Percentiles rank a stretch among this genome's conserved stretches.
Conservation (phyloP, 2,888 invertebrate species). For the Phrixothrix hirtus region DNA sequence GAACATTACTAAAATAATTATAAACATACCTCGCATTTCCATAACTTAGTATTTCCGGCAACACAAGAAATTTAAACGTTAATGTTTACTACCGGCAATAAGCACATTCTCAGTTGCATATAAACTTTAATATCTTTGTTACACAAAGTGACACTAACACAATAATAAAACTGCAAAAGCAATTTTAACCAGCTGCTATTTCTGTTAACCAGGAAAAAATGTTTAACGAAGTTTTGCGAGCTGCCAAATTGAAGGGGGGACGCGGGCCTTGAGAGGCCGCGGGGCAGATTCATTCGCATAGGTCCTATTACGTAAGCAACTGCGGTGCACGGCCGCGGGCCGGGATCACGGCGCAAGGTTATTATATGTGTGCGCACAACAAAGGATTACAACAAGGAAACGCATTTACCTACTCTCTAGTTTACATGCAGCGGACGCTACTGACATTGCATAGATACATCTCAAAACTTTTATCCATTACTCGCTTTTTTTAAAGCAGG, state of each 20-base stretch:
- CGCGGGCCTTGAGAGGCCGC: constrained; percentile 40
- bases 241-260: constrained; percentile 52
- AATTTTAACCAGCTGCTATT: constrained; percentile 53
- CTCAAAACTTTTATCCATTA: no score
- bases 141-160: constrained; percentile 29
- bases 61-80: constrained; percentile 25
- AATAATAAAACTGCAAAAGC: constrained; percentile 33
- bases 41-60: constrained; percentile 40
- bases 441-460: not conserved
- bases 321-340: constrained; percentile 44
- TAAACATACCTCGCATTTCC: constrained; percentile 54
- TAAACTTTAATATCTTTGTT: constrained; percentile 19
- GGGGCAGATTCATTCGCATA: constrained; percentile 45
- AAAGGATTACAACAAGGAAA: constrained; percentile 27
- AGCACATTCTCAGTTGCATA: constrained; percentile 22
- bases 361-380: constrained; percentile 30
- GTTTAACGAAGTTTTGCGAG: constrained; percentile 48
- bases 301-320: constrained; percentile 53
- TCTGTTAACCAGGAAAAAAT: constrained; percentile 57
- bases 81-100: constrained; percentile 17
- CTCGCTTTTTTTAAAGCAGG: no score
- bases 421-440: not conserved
- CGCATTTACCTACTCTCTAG: constrained; percentile 17
- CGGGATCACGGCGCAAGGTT: constrained; percentile 34
- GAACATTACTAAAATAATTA: no score